Evolutionary conservation across 2,888 invertebrate genomes (phyloP).

Genomic region (Tupiocoris notatus): DNA sequence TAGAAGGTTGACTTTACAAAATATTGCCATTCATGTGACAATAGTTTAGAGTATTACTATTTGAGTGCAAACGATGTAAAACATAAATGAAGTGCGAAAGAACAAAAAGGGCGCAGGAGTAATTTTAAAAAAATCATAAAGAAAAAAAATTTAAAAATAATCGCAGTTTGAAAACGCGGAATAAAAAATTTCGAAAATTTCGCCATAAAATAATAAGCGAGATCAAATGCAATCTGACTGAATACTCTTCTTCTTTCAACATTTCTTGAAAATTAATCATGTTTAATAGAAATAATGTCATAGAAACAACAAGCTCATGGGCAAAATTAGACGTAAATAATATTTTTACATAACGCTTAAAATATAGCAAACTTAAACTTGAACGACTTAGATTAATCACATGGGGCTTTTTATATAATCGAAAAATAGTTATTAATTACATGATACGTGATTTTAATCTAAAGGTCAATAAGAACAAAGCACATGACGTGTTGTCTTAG

Average conservation of each 20-base stretch:
- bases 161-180: neutral
- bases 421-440: neutral
- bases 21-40: too few relatives aligned
- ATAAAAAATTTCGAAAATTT: neutral
- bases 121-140: neutral
- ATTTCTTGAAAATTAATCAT: too few relatives aligned
- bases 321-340: neutral
- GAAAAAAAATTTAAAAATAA: neutral
- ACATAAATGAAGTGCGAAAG: neutral
- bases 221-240: neutral
- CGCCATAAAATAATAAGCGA: neutral
- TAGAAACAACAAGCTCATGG: neutral
- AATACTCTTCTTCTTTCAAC: neutral
- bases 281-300: neutral
- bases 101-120: neutral
- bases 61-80: neutral
- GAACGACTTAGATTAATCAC: constrained; percentile 37
- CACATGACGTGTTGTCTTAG: neutral
- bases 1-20: too few relatives aligned
- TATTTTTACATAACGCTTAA: neutral
- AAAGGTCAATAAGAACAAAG: neutral
- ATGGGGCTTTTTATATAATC: constrained; percentile 1
- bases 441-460: neutral
- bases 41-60: too few relatives aligned
- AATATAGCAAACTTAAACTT: constrained; percentile 3